Percentiles rank a stretch among this genome's conserved stretches.
phyloP scores from a whole-genome alignment of 2,113 vertebrate species.

The Poeciliopsis occidentalis region DNA sequence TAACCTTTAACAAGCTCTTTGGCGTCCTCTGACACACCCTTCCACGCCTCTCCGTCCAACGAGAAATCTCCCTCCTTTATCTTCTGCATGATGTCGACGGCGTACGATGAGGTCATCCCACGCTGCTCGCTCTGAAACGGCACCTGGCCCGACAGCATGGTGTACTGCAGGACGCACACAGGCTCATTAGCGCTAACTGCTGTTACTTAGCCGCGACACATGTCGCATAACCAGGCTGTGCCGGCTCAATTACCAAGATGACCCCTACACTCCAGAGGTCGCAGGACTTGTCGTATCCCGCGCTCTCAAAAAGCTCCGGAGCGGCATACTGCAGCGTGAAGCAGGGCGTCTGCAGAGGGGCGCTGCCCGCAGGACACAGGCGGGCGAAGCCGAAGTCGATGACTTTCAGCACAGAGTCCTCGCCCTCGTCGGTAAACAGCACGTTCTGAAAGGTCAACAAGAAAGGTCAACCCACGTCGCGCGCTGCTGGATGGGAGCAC shows the following conservation, averaged over 20 bases:
- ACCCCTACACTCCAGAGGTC: slow-evolving; percentile 95
- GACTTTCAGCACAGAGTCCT: slow-evolving; percentile 86
- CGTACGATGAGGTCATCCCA: slow-evolving; percentile 85
- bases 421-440: slow-evolving; percentile 86
- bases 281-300: slow-evolving; percentile 91
- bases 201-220: not conserved
- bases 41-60: slow-evolving; percentile 89
- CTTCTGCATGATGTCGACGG: slow-evolving; percentile 92
- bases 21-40: slow-evolving; percentile 88
- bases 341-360: slow-evolving; percentile 91
- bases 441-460: slow-evolving; percentile 81
- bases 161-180: slow-evolving; percentile 80
- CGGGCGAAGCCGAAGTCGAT: slow-evolving; percentile 93
- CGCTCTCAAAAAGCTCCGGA: slow-evolving; percentile 87
- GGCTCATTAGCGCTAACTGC: slow-evolving; percentile 22
- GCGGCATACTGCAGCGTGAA: slow-evolving; percentile 93
- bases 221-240: not conserved
- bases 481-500: no score
- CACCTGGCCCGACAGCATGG: slow-evolving; percentile 93
- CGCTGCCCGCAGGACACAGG: slow-evolving; percentile 87
- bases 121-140: slow-evolving; percentile 88
- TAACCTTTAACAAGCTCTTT: slow-evolving; percentile 92
- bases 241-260: slow-evolving; percentile 83
- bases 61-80: slow-evolving; percentile 93
- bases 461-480: not conserved